Conservation (phyloP, 2,888 invertebrate genomes). For the Phengaris alcon region DNA sequence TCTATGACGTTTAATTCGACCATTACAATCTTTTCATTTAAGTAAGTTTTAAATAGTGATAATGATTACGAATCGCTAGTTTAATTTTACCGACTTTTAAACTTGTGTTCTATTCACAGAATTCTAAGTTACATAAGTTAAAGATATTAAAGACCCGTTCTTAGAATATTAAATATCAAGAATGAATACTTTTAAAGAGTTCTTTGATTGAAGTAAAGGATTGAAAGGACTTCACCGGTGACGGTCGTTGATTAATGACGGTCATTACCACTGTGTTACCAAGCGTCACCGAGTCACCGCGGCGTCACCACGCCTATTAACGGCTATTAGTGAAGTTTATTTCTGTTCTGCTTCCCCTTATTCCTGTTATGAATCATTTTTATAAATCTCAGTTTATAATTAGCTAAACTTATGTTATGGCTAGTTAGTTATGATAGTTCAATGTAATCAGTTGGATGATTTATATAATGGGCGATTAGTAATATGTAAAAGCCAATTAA, state of each 20-base stretch:
- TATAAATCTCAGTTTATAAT: conserved; percentile 1
- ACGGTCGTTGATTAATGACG: conserved; percentile 43
- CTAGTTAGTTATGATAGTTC: not conserved
- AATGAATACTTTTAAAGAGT: not conserved
- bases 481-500: conserved; percentile 4
- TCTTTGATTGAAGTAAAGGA: not conserved
- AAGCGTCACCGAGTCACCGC: not conserved
- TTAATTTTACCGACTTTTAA: not conserved
- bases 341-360: conserved; percentile 36
- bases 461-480: not conserved
- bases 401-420: conserved; percentile 13
- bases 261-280: conserved; percentile 41
- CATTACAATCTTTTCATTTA: too few relatives aligned
- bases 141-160: conserved; percentile 2
- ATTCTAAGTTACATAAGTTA: not conserved
- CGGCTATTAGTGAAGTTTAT: conserved; percentile 48
- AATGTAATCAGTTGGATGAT: conserved; percentile 10
- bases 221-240: conserved; percentile 2
- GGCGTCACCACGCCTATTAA: conserved; percentile 43
- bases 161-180: not conserved
- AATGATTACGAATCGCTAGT: not conserved
- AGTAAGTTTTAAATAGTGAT: not conserved
- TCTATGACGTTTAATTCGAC: too few relatives aligned
- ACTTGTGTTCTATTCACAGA: not conserved
- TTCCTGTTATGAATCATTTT: conserved; percentile 2